phyloP scores from a whole-genome alignment of 2,888 invertebrate species.

The Acronicta aceris region DNA sequence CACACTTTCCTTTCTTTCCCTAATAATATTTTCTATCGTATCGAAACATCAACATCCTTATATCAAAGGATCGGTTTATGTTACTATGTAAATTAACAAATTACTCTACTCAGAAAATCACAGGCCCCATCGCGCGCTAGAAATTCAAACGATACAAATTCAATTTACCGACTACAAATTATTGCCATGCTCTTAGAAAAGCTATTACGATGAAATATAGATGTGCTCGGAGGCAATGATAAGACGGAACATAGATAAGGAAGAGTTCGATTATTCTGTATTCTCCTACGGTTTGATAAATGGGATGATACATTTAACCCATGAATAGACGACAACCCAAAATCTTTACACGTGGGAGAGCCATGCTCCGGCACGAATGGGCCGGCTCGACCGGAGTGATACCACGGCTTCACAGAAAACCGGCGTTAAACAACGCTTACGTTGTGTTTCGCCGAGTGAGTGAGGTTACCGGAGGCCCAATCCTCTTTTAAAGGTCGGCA shows the following conservation, averaged over 20 bases:
- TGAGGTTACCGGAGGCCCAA: too few species aligned
- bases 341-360: too few species aligned
- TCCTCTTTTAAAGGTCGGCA: too few species aligned
- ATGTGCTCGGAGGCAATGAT: slow-evolving; percentile 54
- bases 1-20: neutral
- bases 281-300: slow-evolving; percentile 5
- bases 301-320: too few species aligned
- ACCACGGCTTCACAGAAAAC: too few species aligned
- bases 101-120: slow-evolving; percentile 54
- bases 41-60: neutral
- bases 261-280: slow-evolving; percentile 24
- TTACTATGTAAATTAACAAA: slow-evolving; percentile 48
- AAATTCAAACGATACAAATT: slow-evolving; percentile 69
- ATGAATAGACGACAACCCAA: too few species aligned
- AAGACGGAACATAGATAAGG: slow-evolving; percentile 47
- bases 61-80: neutral
- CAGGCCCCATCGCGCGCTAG: slow-evolving; percentile 61
- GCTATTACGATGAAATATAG: slow-evolving; percentile 71
- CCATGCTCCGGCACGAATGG: too few species aligned
- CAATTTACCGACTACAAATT: slow-evolving; percentile 72
- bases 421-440: too few species aligned
- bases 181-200: slow-evolving; percentile 60
- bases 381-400: too few species aligned
- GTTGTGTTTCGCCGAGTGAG: too few species aligned
- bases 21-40: neutral